phyloP scores from a whole-genome alignment of 2,113 vertebrate genomes.

The Otis tarda region DNA sequence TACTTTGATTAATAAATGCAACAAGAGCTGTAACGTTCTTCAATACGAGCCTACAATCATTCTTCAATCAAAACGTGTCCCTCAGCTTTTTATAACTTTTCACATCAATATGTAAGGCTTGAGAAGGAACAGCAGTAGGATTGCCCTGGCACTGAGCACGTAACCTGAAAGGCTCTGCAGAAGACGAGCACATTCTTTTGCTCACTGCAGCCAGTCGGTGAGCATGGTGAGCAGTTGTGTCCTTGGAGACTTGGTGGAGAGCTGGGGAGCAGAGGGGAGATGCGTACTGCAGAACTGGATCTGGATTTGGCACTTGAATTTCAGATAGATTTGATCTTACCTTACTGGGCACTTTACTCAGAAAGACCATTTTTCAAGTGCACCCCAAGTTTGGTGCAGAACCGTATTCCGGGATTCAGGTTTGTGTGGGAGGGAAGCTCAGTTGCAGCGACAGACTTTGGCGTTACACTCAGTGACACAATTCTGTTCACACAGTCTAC shows the following conservation, averaged over 20 bases:
- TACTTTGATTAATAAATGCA: conserved; percentile 74
- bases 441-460: not conserved
- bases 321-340: not conserved
- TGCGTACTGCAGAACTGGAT: fast-evolving
- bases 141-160: not conserved
- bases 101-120: not conserved
- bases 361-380: not conserved
- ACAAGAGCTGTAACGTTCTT: conserved; percentile 51
- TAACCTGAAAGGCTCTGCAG: not conserved
- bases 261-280: not conserved
- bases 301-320: not conserved
- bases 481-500: not conserved
- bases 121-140: not conserved
- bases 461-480: fast-evolving
- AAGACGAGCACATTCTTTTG: not conserved
- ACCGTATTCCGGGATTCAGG: not conserved
- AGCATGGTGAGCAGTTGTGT: not conserved
- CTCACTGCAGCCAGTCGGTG: not conserved
- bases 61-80: conserved; percentile 49
- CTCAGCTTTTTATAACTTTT: conserved; percentile 40
- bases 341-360: not conserved
- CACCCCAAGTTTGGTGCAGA: not conserved
- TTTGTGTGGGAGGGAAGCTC: not conserved
- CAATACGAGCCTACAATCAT: conserved; percentile 42
- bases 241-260: fast-evolving